Base-by-base conservation (phyloP, 2,888 invertebrate genomes). In the Drosophila fulvimacula region DNA sequence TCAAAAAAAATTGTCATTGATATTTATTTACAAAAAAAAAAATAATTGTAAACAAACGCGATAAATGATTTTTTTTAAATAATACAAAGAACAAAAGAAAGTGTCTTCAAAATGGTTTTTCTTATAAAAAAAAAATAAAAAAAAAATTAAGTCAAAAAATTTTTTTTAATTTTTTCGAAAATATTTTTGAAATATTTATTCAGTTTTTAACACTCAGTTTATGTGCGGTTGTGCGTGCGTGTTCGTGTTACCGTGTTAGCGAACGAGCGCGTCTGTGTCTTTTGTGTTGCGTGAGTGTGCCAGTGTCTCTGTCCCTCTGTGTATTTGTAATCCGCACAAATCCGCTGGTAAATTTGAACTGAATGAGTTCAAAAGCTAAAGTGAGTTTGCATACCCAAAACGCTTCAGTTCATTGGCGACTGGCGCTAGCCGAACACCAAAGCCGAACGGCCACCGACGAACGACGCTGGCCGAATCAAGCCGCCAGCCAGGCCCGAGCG, bases 301-400 rank as follows among this genome's bases (percentile, higher is more conserved):
- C 30, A 30, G 30, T 30, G 38, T 48, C 13, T 17, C 13, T 52
- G 38, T 39, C 32, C 17, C 24, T 62, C 15, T 53, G 64, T 53
- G 42, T 66, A 34, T 71, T 74, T 90, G 78, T 89, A 82, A 88
- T 82, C 90, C 90, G 90, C 79, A 89, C 88, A 88, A 88, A 90
- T 85, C 89, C 89, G 85, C 88, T 88, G 88, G 70, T 88, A 81
- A 88, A 88, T 85, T 88, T 82, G 79, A 90, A 88, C 88, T 88
- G 89, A 88, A 82, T 85, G 89, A 89, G 85, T 88, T 78, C 88
- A 88, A 89, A 85, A 89, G 89, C 88, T 82, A 78, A 88, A 85
- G 78, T 89, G 89, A 82, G 73, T 89, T 85, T 63, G 76, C 77
- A 85, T 88, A 87, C 82, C 82, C 79, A 78, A 79, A 73, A 73